These are phyloP conservation scores for Oscheius sp. DNA, from an alignment of 2,888 invertebrate genomes.

Conservation along the genomic window DNA sequence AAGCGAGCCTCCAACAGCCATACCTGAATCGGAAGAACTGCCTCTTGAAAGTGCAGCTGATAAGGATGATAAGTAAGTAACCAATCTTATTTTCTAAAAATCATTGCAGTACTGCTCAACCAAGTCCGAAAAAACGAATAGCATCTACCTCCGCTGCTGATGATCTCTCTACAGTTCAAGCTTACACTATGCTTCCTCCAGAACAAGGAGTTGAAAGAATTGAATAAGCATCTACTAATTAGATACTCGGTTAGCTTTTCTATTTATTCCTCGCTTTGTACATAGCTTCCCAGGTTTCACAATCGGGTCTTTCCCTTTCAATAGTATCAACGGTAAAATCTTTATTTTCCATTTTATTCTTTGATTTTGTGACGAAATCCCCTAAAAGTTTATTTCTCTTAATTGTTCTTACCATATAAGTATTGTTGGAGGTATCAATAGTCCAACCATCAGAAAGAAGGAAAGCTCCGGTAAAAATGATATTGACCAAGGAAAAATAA, in stretches of 20 bases:
- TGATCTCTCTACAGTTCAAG: slow-evolving; percentile 49
- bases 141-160: slow-evolving; percentile 32
- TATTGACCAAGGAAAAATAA: slow-evolving; percentile 47
- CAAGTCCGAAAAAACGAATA: slow-evolving; percentile 42
- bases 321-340: not conserved
- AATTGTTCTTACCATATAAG: slow-evolving; percentile 35
- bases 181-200: slow-evolving; percentile 53
- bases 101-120: slow-evolving; percentile 23
- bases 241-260: not conserved
- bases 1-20: slow-evolving; percentile 51
- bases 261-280: not conserved
- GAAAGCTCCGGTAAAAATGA: slow-evolving; percentile 50
- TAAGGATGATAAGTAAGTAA: slow-evolving; percentile 7
- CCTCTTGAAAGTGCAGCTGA: not conserved
- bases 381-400: not conserved
- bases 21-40: slow-evolving; percentile 34
- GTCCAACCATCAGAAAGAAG: slow-evolving; percentile 47
- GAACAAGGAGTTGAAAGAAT: slow-evolving; percentile 57
- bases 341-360: not conserved
- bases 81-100: not conserved
- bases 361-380: not conserved
- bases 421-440: slow-evolving; percentile 42
- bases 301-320: slow-evolving; percentile 4
- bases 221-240: slow-evolving; percentile 34
- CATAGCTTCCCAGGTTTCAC: not conserved